Conservation (phyloP, 1,140 invertebrate genomes). For the Venustaconcha ellipsiformis region DNA sequence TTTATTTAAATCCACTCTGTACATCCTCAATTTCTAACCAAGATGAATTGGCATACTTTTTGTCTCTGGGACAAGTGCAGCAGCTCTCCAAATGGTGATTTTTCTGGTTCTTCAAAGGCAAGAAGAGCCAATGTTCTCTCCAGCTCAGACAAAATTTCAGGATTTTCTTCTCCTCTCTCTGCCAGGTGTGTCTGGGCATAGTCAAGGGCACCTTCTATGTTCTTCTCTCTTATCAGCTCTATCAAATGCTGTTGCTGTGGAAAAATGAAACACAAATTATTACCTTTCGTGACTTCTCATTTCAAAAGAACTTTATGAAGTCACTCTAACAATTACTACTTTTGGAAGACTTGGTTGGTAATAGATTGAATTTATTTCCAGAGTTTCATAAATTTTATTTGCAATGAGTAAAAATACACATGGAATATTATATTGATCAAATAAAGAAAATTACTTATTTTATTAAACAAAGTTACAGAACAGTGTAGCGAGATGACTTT, state of each 20-base stretch:
- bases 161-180: slow-evolving; percentile 91
- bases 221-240: slow-evolving; percentile 89
- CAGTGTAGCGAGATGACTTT: too few relatives aligned
- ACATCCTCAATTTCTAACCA: background rate
- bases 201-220: slow-evolving; percentile 94
- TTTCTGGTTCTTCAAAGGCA: slow-evolving; percentile 96
- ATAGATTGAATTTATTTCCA: too few relatives aligned
- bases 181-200: slow-evolving; percentile 94
- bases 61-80: slow-evolving; percentile 75
- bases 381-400: too few relatives aligned
- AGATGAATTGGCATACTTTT: slow-evolving; percentile 76
- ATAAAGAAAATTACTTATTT: too few relatives aligned
- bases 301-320: too few relatives aligned
- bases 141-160: slow-evolving; percentile 73
- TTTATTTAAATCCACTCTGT: background rate
- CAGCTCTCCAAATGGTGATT: slow-evolving; percentile 94
- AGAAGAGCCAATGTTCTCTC: slow-evolving; percentile 90
- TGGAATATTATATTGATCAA: too few relatives aligned
- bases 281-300: too few relatives aligned
- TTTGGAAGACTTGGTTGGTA: too few relatives aligned
- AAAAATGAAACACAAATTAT: background rate
- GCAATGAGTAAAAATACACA: too few relatives aligned
- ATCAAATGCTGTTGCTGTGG: slow-evolving; percentile 92
- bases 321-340: too few relatives aligned
- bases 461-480: too few relatives aligned